These are phyloP conservation scores for Pygmarrhopalites habei DNA, from an alignment of 1,140 invertebrate genomes.

Conservation along the genomic window DNA sequence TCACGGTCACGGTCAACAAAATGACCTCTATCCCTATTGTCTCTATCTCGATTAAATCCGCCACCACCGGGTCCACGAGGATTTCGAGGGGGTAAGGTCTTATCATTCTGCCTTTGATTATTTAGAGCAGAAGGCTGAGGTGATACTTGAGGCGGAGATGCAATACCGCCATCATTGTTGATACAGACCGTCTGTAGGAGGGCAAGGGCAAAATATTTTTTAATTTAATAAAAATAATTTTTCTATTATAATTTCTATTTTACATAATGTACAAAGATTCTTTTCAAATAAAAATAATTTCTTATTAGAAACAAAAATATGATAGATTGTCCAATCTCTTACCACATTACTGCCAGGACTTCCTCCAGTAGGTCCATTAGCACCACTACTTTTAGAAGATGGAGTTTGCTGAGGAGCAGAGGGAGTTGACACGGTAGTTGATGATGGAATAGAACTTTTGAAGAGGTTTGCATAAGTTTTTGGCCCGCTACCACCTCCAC, in stretches of 20 bases:
- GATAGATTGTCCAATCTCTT: too few species aligned
- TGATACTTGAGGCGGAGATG: conserved; percentile 37
- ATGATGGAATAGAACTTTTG: conserved; percentile 20
- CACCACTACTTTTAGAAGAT: neutral
- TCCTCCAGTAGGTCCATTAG: conserved; percentile 11
- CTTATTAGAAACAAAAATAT: too few species aligned
- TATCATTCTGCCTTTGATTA: conserved; percentile 9
- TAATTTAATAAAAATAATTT: too few species aligned
- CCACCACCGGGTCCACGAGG: conserved; percentile 17
- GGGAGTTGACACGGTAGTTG: neutral
- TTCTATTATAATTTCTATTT: too few species aligned
- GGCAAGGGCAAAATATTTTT: neutral
- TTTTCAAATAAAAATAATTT: too few species aligned
- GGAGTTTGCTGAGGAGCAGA: neutral
- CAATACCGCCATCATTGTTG: conserved; percentile 17
- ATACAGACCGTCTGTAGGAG: conserved; percentile 19
- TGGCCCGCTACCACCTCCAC: conserved; percentile 11
- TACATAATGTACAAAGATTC: too few species aligned
- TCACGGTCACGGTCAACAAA: conserved; percentile 24
- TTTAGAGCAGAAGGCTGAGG: conserved; percentile 20
- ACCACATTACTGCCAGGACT: conserved; percentile 22
- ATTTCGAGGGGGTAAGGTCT: conserved; percentile 27
- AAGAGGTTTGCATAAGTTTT: conserved; percentile 39
- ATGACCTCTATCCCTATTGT: conserved; percentile 8
- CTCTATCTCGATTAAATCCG: conserved; percentile 1